Conservation (phyloP, 2,888 invertebrate genomes). For the Oligia strigilis region DNA sequence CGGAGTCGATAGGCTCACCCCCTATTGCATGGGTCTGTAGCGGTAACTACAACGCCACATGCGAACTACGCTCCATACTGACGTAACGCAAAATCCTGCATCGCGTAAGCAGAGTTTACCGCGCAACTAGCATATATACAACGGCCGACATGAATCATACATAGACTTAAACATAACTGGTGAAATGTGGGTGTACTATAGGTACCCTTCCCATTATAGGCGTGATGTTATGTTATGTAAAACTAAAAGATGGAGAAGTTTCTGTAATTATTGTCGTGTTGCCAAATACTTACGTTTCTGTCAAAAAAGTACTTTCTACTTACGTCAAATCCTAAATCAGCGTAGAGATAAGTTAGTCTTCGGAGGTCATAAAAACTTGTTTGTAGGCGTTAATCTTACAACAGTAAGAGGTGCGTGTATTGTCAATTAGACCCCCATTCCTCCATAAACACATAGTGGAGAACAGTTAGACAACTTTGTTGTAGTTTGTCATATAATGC, state of each 20-base stretch:
- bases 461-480: constrained; percentile 43
- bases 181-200: too few relatives aligned
- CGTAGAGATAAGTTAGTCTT: constrained; percentile 11
- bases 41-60: too few relatives aligned
- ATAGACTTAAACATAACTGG: too few relatives aligned
- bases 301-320: constrained; percentile 1
- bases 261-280: background rate
- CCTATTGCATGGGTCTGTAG: too few relatives aligned
- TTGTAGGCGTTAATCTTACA: constrained; percentile 41
- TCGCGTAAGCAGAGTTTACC: too few relatives aligned
- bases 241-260: background rate
- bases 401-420: constrained; percentile 43
- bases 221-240: background rate
- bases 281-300: background rate
- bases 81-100: too few relatives aligned
- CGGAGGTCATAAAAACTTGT: constrained; percentile 23
- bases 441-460: constrained; percentile 39
- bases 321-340: constrained; percentile 8
- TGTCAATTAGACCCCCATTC: constrained; percentile 45
- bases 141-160: too few relatives aligned
- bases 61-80: too few relatives aligned
- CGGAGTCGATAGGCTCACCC: too few relatives aligned
- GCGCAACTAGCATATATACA: too few relatives aligned
- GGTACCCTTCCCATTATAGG: background rate
- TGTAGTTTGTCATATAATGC: constrained; percentile 32